Evolutionary conservation across 92 coral and sea anemone species (phyloP).

Genomic region (Hydrozoanthus gracilis): DNA sequence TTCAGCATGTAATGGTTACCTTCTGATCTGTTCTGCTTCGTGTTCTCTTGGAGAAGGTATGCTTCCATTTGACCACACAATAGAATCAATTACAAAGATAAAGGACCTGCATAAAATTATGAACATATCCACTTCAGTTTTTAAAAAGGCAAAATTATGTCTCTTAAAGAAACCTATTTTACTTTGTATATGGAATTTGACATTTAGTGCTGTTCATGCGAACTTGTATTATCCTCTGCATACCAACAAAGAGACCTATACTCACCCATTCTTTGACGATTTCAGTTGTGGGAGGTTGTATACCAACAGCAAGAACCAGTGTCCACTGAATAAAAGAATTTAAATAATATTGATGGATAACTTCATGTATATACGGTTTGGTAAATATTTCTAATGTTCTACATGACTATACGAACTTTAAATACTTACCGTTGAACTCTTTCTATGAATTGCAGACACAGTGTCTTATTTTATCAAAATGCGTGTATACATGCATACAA

Average conservation of each 20-base stretch:
- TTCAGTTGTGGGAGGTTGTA: constrained; percentile 20
- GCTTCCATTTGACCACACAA: constrained; percentile 28
- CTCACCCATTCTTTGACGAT: constrained; percentile 5
- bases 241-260: not conserved
- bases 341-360: constrained; percentile 3
- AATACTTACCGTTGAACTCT: no score
- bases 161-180: not conserved
- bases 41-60: constrained; percentile 47
- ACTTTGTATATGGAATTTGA: not conserved
- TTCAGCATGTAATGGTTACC: constrained; percentile 19
- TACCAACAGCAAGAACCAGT: constrained; percentile 40
- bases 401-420: no score
- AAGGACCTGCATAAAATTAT: not conserved
- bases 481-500: no score
- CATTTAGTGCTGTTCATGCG: not conserved
- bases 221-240: not conserved
- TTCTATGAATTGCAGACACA: no score
- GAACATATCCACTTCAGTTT: not conserved
- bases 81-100: constrained; percentile 40
- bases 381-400: no score
- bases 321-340: constrained; percentile 29
- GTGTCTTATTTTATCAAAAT: no score
- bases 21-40: constrained; percentile 49
- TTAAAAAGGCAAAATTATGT: constrained; percentile 17
- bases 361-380: no score